Evolutionary conservation across 2,797 vertebrate species (phyloP).

Genomic region (Coreius guichenoti): DNA sequence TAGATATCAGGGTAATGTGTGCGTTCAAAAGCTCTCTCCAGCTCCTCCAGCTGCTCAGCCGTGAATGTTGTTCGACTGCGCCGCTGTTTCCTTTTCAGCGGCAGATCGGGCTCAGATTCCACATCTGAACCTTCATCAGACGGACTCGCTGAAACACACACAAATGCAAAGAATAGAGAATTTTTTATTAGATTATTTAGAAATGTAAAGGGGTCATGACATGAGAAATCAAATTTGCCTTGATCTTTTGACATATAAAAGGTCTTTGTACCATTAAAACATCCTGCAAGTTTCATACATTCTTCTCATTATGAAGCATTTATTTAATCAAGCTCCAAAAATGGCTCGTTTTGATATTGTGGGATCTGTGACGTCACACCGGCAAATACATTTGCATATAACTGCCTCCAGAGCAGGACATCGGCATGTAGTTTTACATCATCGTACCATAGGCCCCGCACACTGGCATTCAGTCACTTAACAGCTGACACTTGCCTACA

Average conservation of each 20-base stretch:
- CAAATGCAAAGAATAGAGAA: neutral
- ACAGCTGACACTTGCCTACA: too few relatives aligned
- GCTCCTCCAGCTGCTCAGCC: slow-evolving; percentile 92
- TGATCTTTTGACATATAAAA: neutral
- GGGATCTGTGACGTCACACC: too few relatives aligned
- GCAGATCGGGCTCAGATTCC: slow-evolving; percentile 93
- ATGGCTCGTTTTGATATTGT: too few relatives aligned
- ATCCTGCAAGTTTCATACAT: too few relatives aligned
- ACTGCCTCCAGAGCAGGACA: too few relatives aligned
- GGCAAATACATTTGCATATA: too few relatives aligned
- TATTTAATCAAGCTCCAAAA: too few relatives aligned
- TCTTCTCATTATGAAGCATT: too few relatives aligned
- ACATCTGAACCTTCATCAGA: slow-evolving; percentile 96
- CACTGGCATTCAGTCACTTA: too few relatives aligned
- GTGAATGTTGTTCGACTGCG: slow-evolving; percentile 97
- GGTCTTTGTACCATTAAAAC: neutral
- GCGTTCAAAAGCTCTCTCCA: slow-evolving; percentile 95
- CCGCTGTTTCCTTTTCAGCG: slow-evolving; percentile 93
- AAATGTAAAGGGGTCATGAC: neutral
- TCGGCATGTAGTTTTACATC: too few relatives aligned
- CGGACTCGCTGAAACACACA: slow-evolving; percentile 25
- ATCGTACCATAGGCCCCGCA: too few relatives aligned
- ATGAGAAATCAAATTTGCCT: neutral
- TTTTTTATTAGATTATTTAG: neutral
- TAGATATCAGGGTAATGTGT: slow-evolving; percentile 98